phyloP scores from a whole-genome alignment of 2,113 vertebrate genomes.

The Varanus salvator region DNA sequence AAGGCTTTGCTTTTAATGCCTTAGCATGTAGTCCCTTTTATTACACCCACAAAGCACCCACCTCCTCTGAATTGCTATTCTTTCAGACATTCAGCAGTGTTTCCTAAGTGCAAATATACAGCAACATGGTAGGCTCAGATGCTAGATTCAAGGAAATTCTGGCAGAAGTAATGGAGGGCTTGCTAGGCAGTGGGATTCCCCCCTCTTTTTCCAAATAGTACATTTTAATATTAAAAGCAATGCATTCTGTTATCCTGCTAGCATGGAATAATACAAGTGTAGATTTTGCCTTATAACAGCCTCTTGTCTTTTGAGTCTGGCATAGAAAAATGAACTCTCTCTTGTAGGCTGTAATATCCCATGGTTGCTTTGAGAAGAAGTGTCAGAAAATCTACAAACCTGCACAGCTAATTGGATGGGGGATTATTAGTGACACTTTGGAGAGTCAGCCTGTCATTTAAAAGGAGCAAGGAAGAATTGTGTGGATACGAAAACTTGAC shows the following conservation, averaged over 20 bases:
- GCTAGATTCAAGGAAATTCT: conserved; percentile 59
- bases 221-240: conserved; percentile 71
- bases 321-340: conserved; percentile 59
- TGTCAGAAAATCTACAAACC: conserved; percentile 71
- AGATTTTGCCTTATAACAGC: conserved; percentile 50
- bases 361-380: conserved; percentile 63
- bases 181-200: conserved; percentile 64
- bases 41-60: conserved; percentile 73
- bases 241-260: conserved; percentile 71
- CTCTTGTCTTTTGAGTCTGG: conserved; percentile 59
- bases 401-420: conserved; percentile 62
- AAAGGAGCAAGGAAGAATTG: conserved; percentile 56
- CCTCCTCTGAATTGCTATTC: conserved; percentile 67
- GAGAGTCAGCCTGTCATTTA: conserved; percentile 67
- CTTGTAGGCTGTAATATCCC: conserved; percentile 72
- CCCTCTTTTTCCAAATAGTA: conserved; percentile 64
- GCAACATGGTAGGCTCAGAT: conserved; percentile 60
- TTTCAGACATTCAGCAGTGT: conserved; percentile 68
- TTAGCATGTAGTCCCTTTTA: conserved; percentile 58
- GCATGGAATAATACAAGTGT: conserved; percentile 69
- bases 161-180: conserved; percentile 63
- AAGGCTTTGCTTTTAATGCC: conserved; percentile 65
- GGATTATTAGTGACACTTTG: conserved; percentile 67
- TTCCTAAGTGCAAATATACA: conserved; percentile 63
- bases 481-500: conserved; percentile 60